A percentile compares a stretch with the other conserved stretches of the same genome.
Evolutionary conservation across 2,797 vertebrate genomes (phyloP).

Genomic region (Hipposideros larvatus): DNA sequence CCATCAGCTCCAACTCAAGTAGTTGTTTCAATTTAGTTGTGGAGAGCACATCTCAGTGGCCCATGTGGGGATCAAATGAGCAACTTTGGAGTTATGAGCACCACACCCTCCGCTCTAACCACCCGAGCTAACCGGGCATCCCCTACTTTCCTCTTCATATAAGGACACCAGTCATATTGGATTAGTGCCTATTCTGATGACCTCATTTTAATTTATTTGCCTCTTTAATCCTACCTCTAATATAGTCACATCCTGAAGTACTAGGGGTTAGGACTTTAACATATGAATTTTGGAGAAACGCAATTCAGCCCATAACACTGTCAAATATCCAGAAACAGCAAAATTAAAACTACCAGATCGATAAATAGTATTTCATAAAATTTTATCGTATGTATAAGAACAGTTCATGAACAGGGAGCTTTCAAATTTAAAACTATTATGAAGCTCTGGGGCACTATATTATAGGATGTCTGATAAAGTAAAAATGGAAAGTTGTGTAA

Average conservation of each 20-base stretch:
- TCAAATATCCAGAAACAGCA: not conserved
- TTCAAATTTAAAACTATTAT: not conserved
- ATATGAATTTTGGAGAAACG: not conserved
- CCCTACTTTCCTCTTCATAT: not conserved
- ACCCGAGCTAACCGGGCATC: no score
- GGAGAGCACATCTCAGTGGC: no score
- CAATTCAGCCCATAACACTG: not conserved
- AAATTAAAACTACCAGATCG: constrained; percentile 20
- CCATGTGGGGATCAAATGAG: no score
- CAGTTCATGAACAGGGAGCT: not conserved
- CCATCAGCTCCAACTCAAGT: no score
- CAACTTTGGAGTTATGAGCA: no score
- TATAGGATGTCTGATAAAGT: not conserved
- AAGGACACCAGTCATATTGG: not conserved
- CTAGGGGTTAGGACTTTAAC: not conserved
- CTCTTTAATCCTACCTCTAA: not conserved
- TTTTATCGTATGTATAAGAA: not conserved
- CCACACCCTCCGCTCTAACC: no score
- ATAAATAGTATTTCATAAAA: not conserved
- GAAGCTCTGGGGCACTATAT: not conserved
- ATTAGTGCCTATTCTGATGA: not conserved
- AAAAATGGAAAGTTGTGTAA: not conserved
- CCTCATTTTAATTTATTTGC: constrained; percentile 22
- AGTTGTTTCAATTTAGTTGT: no score
- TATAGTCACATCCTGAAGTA: not conserved